Percentiles rank a stretch among this genome's conserved stretches.
These are phyloP conservation scores for Sarotherodon lohbergeri DNA, from an alignment of 2,113 vertebrate genomes.

Conservation along the genomic window DNA sequence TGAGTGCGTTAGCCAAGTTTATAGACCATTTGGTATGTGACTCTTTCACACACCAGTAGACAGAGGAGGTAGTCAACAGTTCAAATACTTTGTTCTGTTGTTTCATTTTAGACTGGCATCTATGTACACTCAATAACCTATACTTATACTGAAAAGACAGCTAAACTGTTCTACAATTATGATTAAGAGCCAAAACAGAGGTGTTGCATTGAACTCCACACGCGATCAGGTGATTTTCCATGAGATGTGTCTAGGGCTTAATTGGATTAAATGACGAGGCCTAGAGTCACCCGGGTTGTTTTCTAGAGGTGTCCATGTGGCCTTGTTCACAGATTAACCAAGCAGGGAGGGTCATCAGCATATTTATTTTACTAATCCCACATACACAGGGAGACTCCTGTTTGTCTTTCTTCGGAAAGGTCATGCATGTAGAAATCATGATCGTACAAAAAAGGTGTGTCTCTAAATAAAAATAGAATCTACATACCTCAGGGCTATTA, in stretches of 20 bases:
- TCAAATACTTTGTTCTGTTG: background rate
- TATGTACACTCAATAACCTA: background rate
- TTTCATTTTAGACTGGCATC: background rate
- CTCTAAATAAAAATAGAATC: background rate
- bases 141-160: background rate
- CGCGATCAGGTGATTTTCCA: background rate
- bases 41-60: background rate
- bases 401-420: background rate
- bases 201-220: background rate
- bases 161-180: background rate
- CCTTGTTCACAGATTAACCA: background rate
- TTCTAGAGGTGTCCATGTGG: background rate
- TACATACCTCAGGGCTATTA: background rate
- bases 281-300: background rate
- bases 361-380: background rate
- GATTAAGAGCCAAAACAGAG: background rate
- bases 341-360: background rate
- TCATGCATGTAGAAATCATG: background rate
- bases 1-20: background rate
- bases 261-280: background rate
- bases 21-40: background rate
- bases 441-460: background rate
- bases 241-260: background rate
- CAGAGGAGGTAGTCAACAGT: background rate
- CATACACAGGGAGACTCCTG: background rate